Evolutionary conservation across 2,888 invertebrate genomes (phyloP), one percentile per base, ranked within the genome.

Genomic region (Drosophila borborema): DNA sequence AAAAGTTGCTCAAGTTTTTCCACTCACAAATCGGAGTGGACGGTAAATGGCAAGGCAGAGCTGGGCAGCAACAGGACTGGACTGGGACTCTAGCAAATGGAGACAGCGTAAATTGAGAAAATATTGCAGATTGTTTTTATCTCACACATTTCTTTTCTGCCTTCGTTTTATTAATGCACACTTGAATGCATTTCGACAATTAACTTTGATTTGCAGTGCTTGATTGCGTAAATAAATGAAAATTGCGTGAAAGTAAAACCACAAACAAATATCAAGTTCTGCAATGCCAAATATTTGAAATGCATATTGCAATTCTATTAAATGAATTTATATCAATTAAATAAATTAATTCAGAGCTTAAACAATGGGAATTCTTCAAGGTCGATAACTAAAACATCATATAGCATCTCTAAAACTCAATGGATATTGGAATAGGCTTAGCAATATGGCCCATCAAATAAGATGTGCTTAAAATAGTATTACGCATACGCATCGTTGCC

Each of bases 1-100:
- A 79, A 79, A 87, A 89, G 85, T 85, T 89, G 74, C 60, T 61
- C 73, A 68, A 82, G 77, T 80, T 87, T 65, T 69, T 69, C 61
- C 64, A 61, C 66, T 69, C 68, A 51, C 61, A 76, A 79, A 74
- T 84, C 70, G 86, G 73, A 77, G 67, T 56, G 63, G 51, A 53
- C 20, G 56, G 70, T 6, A 59, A 48, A 45, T 9, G 16, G 40
- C 31, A 14, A 20, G 16, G 2, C 23, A 43, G 53, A 10, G 31
- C 38, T 60, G 31, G 18, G 23, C 23, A 14, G 41, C 41, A 16
- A 10, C 8, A 7, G 3, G 45, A 12, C 36, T 36, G 14, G 14
- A 38, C 14, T 23, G 41, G 41, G 48, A 46, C 54, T 48, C 34
- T 18, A 55, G 49, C 54, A 53, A 64, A 55, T 38, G 71, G 60